Evolutionary conservation across 2,797 vertebrate species (phyloP), one percentile per base, ranked within the genome.

Genomic region (Semaprochilodus insignis): DNA sequence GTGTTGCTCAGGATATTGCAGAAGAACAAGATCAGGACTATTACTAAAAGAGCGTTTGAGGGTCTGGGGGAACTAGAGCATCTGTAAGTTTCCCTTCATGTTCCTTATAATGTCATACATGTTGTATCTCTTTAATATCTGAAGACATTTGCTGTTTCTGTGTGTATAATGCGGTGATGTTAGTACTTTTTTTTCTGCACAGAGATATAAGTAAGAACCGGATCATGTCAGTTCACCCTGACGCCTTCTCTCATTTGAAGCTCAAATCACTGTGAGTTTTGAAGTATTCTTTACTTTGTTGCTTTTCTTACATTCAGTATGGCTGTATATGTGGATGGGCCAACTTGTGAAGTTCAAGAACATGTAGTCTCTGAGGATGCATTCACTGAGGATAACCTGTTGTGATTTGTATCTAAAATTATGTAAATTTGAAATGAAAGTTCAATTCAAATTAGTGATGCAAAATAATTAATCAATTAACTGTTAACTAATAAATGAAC

Each of bases 31-130:
- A 98, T 99, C 91, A 95, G 97, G 79, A 99, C 97, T 0, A 95
- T 99, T 88, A 98, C 98, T 89, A 99, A 96, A 92, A 99, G 96
- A 90, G 97, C 97, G 40, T 99, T 99, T 93, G 96, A 97, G 54
- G 97, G 98, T 83, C 92, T 99, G 91, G 97, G 98, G 86, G 94
- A 96, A 1, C 93, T 99, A 88, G 96, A 97, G 88, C 95, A 98
- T 91, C 93, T 99, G 98, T 99, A 94, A 97, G 98, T 98, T 23
- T 67, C 34, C 44, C 54, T 69, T 13, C 3, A 60, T 63, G 10
- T 8, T 71, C 48, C 1, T 77, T 48, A 16, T n/a, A 31, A 19
- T 25, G 7, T 73, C 8, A 7, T 51, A 40, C 40, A 66, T 36
- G 15, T 19, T 65, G 4, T 16, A 65, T 10, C 0, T 16, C 1